Evolutionary conservation across 1,140 invertebrate species (phyloP).

Genomic region (Drosophila sechellia): DNA sequence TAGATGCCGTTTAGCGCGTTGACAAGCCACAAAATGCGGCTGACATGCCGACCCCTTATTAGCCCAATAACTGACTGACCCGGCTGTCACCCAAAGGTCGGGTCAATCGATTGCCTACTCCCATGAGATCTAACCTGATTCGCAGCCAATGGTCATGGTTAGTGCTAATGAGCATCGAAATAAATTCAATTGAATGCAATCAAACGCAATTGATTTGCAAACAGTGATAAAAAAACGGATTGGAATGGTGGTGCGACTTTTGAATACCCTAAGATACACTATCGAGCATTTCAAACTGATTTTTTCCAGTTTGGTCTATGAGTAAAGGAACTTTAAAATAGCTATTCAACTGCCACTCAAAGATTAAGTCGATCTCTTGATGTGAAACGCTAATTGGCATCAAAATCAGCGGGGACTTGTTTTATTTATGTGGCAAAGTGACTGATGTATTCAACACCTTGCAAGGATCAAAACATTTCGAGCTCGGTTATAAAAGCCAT

Average conservation of each 20-base stretch:
- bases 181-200: constrained; percentile 59
- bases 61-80: constrained; percentile 17
- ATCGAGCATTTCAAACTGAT: not conserved
- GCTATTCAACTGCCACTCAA: too few species aligned
- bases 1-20: constrained; percentile 44
- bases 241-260: not conserved
- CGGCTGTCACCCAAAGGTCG: constrained; percentile 45
- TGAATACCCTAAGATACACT: not conserved
- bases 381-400: too few species aligned
- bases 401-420: not conserved
- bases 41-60: constrained; percentile 64
- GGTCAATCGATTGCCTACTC: constrained; percentile 23
- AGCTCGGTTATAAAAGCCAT: constrained; percentile 40
- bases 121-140: constrained; percentile 45
- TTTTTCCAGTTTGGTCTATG: too few species aligned
- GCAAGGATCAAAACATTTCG: too few species aligned
- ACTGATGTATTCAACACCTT: not conserved
- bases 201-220: constrained; percentile 67
- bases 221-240: constrained; percentile 50
- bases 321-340: too few species aligned
- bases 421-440: not conserved
- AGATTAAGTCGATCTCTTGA: too few species aligned
- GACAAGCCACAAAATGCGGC: constrained; percentile 4
- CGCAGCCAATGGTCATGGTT: constrained; percentile 14
- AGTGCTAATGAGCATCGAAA: constrained; percentile 52